phyloP scores from a whole-genome alignment of 2,888 invertebrate species.

The Drosophila longiperda region DNA sequence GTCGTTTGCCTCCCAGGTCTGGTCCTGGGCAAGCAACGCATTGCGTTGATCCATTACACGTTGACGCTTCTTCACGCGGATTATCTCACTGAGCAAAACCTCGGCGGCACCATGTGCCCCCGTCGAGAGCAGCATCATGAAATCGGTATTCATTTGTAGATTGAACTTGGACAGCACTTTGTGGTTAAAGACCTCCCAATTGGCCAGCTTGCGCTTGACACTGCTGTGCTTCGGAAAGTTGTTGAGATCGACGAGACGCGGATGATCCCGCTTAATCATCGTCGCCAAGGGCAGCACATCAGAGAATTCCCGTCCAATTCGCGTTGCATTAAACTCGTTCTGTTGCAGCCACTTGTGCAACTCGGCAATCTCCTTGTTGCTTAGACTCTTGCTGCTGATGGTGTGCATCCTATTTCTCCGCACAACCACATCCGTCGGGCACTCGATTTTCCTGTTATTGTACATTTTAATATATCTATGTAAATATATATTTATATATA shows the following conservation, averaged over 20 bases:
- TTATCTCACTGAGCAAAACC: slow-evolving; percentile 86
- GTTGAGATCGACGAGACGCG: slow-evolving; percentile 91
- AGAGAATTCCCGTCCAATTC: slow-evolving; percentile 90
- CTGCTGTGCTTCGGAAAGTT: slow-evolving; percentile 91
- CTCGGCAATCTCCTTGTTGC: slow-evolving; percentile 54
- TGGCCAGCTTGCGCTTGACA: slow-evolving; percentile 89
- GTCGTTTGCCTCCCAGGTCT: slow-evolving; percentile 79
- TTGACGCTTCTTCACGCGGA: slow-evolving; percentile 64
- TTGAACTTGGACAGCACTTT: slow-evolving; percentile 89
- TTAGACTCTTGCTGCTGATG: slow-evolving; percentile 45
- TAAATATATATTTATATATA: background rate
- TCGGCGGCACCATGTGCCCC: slow-evolving; percentile 89
- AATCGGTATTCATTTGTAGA: slow-evolving; percentile 71
- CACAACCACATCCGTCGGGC: background rate
- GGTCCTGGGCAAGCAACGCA: slow-evolving; percentile 66
- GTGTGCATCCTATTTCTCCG: slow-evolving; percentile 48
- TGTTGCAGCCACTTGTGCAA: slow-evolving; percentile 63
- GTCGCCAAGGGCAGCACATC: slow-evolving; percentile 90
- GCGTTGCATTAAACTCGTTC: slow-evolving; percentile 42
- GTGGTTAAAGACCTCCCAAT: slow-evolving; percentile 92
- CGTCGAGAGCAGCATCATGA: slow-evolving; percentile 88
- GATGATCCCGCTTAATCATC: slow-evolving; percentile 89
- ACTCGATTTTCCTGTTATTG: background rate
- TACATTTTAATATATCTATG: background rate
- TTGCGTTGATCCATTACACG: slow-evolving; percentile 53